phyloP scores from a whole-genome alignment of 1,140 invertebrate species.

The Cydia amplana region DNA sequence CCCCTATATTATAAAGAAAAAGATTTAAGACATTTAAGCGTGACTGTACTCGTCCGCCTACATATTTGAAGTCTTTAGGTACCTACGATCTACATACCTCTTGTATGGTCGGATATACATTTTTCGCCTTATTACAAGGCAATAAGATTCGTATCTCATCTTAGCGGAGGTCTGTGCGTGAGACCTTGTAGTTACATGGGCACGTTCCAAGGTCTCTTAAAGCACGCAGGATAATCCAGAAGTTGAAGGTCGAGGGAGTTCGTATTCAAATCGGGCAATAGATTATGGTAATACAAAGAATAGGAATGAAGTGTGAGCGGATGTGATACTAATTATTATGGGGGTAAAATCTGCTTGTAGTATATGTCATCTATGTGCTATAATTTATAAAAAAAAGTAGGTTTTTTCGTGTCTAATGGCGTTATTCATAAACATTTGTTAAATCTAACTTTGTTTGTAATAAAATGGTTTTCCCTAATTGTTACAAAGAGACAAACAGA shows the following conservation, averaged over 20 bases:
- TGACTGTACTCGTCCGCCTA: slow-evolving; percentile 24
- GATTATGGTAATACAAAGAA: slow-evolving; percentile 21
- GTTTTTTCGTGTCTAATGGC: no score
- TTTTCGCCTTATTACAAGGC: neutral
- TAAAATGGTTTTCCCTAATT: no score
- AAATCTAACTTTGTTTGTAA: no score
- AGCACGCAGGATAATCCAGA: slow-evolving; percentile 64
- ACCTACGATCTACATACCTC: slow-evolving; percentile 7
- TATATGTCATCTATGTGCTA: no score
- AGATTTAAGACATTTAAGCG: neutral
- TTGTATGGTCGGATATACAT: slow-evolving; percentile 35
- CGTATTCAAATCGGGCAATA: slow-evolving; percentile 38
- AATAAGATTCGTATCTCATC: slow-evolving; percentile 4
- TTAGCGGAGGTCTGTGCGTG: slow-evolving; percentile 38
- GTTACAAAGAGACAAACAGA: no score
- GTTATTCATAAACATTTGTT: no score
- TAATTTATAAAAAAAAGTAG: no score
- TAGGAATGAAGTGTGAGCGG: slow-evolving; percentile 5
- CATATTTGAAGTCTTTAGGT: slow-evolving; percentile 27
- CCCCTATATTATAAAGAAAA: no score
- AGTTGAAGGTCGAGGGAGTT: slow-evolving; percentile 54
- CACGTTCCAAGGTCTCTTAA: slow-evolving; percentile 58
- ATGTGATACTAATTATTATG: slow-evolving; percentile 17
- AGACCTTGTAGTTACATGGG: slow-evolving; percentile 52
- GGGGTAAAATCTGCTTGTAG: neutral